Evolutionary conservation across 2,797 vertebrate genomes (phyloP).

Genomic region (Chloroceryle amazona): DNA sequence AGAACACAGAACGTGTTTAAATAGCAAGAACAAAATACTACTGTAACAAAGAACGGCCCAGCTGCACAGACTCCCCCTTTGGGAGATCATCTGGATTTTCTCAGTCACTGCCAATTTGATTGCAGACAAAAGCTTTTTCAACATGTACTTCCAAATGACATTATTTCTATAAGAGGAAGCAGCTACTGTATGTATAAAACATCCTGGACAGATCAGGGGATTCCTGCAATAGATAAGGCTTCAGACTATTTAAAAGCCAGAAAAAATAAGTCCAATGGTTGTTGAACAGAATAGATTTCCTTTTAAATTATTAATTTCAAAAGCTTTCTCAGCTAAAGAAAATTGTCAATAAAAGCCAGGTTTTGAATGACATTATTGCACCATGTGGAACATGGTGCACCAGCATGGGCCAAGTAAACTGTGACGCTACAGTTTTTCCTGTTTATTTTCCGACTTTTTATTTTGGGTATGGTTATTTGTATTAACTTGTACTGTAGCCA

Average conservation of each 20-base stretch:
- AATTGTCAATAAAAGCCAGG: not conserved
- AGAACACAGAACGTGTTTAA: not conserved
- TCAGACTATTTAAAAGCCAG: not conserved
- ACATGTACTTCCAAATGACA: not conserved
- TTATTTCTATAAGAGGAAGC: slow-evolving; percentile 53
- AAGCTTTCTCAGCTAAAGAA: not conserved
- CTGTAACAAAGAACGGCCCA: slow-evolving; percentile 34
- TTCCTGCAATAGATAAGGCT: not conserved
- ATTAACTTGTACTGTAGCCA: not conserved
- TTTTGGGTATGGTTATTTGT: not conserved
- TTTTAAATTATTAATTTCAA: not conserved
- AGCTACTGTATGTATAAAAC: slow-evolving; percentile 58
- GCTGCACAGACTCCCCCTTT: slow-evolving; percentile 36
- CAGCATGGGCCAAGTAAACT: not conserved
- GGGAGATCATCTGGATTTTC: slow-evolving; percentile 70
- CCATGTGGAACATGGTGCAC: not conserved
- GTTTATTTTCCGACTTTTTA: not conserved
- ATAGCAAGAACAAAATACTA: not conserved
- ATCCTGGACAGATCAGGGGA: slow-evolving; percentile 25
- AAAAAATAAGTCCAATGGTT: not conserved
- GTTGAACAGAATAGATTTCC: not conserved
- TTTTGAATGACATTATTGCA: not conserved
- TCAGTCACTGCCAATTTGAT: not conserved
- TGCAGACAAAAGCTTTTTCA: slow-evolving; percentile 62
- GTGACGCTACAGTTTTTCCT: not conserved